Evolutionary conservation across 2,113 vertebrate species (phyloP).

Genomic region (Mobula birostris): DNA sequence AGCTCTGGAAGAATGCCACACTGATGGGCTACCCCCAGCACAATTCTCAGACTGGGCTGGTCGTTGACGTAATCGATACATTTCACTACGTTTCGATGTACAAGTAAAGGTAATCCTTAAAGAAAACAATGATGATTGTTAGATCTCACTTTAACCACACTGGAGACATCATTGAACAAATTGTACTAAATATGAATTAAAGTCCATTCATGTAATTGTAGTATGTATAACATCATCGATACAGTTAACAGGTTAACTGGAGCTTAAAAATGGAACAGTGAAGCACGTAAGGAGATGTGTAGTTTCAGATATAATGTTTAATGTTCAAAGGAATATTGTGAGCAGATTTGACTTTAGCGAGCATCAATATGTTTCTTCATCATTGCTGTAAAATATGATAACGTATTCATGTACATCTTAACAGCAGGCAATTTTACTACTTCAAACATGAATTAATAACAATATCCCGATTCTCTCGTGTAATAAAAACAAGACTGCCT

Average conservation of each 20-base stretch:
- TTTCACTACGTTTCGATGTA: too few relatives aligned
- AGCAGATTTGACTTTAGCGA: background rate
- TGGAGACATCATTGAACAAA: background rate
- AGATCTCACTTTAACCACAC: background rate
- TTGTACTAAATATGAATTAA: background rate
- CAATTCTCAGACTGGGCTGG: too few relatives aligned
- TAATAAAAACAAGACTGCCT: background rate
- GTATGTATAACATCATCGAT: too few relatives aligned
- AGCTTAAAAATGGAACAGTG: too few relatives aligned
- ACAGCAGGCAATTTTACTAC: background rate
- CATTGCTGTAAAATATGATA: slow-evolving; percentile 16
- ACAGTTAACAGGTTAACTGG: too few relatives aligned
- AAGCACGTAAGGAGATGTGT: too few relatives aligned
- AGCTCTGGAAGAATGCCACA: too few relatives aligned
- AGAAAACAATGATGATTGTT: background rate
- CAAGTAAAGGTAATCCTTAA: too few relatives aligned
- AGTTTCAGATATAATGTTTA: background rate
- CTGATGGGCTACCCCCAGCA: too few relatives aligned
- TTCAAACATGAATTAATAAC: slow-evolving; percentile 13
- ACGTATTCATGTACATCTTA: slow-evolving; percentile 2
- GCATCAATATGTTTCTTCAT: background rate
- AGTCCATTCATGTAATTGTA: background rate
- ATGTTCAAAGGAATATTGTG: slow-evolving; percentile 16
- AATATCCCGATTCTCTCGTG: background rate
- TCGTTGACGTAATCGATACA: too few relatives aligned